These are phyloP conservation scores for Pristionchus exspectatus DNA, from an alignment of 2,888 invertebrate genomes.

Conservation along the genomic window DNA sequence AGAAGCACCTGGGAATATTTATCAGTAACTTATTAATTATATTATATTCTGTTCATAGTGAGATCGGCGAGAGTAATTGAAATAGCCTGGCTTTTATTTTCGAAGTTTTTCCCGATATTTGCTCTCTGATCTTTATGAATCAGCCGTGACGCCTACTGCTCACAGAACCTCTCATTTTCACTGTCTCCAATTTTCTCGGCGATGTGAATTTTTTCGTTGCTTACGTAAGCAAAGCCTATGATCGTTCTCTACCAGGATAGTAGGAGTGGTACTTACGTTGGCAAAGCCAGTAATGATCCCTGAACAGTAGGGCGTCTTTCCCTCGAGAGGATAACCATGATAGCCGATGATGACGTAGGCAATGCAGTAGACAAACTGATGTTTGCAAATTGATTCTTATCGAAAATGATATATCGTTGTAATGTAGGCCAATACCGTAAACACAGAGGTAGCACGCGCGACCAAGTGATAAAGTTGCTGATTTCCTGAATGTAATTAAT, in stretches of 20 bases:
- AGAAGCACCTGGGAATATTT: neutral
- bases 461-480: neutral
- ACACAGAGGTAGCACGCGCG: neutral
- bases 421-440: neutral
- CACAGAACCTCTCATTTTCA: neutral
- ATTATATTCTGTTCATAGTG: too few species aligned
- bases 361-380: constrained; percentile 10
- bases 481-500: neutral
- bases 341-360: neutral
- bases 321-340: neutral
- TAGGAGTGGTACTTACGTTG: neutral
- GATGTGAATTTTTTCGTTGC: neutral
- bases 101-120: too few species aligned
- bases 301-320: neutral
- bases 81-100: neutral
- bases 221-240: neutral
- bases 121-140: neutral
- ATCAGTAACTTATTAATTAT: neutral
- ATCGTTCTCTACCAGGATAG: too few species aligned
- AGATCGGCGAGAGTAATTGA: too few species aligned
- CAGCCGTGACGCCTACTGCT: neutral
- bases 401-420: neutral
- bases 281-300: neutral
- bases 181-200: neutral
- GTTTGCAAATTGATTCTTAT: too few species aligned